A percentile compares a stretch with the other conserved stretches of the same genome.
Evolutionary conservation across 1,140 invertebrate species (phyloP).

Genomic region (Drosophila tropicalis): DNA sequence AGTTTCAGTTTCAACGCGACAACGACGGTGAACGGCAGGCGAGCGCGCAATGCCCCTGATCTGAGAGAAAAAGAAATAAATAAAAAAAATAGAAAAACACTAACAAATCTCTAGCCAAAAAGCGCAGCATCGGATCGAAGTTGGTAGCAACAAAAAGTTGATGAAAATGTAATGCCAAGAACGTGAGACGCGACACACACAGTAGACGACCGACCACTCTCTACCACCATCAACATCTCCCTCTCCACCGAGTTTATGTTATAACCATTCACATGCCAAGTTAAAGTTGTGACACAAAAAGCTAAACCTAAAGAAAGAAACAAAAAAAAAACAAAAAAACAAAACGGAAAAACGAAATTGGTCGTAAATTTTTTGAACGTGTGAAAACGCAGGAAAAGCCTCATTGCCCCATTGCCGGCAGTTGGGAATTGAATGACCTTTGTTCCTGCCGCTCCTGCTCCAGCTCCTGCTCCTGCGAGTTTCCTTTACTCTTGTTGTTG

Average conservation of each 20-base stretch:
- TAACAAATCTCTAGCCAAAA: constrained; percentile 13
- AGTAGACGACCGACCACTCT: not conserved
- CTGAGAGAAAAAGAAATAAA: not conserved
- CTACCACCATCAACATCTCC: constrained; percentile 18
- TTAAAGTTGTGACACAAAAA: constrained; percentile 38
- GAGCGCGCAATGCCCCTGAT: constrained; percentile 29
- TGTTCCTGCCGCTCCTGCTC: constrained; percentile 32
- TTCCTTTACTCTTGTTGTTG: constrained; percentile 54
- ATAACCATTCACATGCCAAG: constrained; percentile 19
- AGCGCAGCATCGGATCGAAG: constrained; percentile 25
- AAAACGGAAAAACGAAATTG: constrained; percentile 31
- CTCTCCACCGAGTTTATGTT: constrained; percentile 2
- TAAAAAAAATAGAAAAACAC: not conserved
- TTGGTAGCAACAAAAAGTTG: constrained; percentile 38
- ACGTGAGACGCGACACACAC: constrained; percentile 43
- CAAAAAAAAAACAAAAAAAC: constrained; percentile 31
- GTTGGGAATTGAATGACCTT: constrained; percentile 69
- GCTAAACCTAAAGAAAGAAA: constrained; percentile 33
- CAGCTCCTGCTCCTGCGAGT: constrained; percentile 37
- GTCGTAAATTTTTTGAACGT: constrained; percentile 78
- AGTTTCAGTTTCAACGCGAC: constrained; percentile 76
- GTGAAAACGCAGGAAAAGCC: constrained; percentile 80
- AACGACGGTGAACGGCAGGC: constrained; percentile 64
- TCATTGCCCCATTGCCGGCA: constrained; percentile 76
- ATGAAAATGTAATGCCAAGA: constrained; percentile 42